Conservation (phyloP, 2,888 invertebrate genomes). For the Acronicta leporina region DNA sequence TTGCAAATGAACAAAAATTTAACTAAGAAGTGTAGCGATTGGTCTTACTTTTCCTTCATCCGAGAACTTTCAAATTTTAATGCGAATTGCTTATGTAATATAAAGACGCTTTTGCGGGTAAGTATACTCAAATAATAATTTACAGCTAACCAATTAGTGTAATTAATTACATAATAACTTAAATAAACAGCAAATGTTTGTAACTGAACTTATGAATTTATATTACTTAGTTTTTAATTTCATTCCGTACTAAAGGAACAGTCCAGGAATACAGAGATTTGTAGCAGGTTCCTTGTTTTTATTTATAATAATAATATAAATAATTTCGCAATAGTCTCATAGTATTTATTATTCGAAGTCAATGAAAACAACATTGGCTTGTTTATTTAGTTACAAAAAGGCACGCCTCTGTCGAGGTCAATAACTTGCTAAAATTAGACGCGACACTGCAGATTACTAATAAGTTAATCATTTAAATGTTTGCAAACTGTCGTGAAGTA, state of each 20-base stretch:
- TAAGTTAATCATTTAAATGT: not conserved
- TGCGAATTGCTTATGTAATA: conserved; percentile 5
- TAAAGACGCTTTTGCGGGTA: conserved; percentile 25
- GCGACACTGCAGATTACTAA: conserved; percentile 1
- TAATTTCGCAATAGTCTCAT: not conserved
- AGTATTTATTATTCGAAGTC: not conserved
- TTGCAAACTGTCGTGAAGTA: no score
- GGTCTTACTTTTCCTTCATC: conserved; percentile 36
- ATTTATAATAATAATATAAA: not conserved
- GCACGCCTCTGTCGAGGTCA: conserved; percentile 29
- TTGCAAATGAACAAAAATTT: conserved; percentile 34
- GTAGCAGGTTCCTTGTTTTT: not conserved
- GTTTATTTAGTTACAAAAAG: conserved; percentile 23
- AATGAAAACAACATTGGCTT: conserved; percentile 11
- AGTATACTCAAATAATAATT: not conserved
- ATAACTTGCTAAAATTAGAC: conserved; percentile 39
- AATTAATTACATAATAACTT: not conserved
- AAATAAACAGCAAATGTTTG: not conserved
- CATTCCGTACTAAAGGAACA: no score
- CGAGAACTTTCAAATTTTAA: conserved; percentile 37
- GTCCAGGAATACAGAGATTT: no score
- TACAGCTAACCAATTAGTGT: not conserved
- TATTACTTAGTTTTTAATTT: no score
- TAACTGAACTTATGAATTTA: not conserved
- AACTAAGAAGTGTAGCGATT: conserved; percentile 39